Evolutionary conservation across 2,888 invertebrate species (phyloP), one percentile per base, ranked within the genome.

Genomic region (Reticulitermes lucifugus): DNA sequence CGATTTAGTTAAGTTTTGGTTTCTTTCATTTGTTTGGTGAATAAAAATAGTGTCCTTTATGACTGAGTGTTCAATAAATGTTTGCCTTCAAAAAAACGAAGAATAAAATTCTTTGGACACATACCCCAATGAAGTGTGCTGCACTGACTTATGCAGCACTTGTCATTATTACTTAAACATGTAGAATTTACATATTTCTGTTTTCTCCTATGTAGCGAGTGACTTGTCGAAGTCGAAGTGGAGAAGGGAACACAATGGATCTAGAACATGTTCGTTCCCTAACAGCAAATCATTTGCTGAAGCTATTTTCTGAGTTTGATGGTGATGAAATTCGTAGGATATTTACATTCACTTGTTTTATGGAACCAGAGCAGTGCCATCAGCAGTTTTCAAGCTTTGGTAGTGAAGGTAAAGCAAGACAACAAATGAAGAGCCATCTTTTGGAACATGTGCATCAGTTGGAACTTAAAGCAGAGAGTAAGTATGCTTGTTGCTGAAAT

Each of bases 311-410:
- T 60, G 90, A 92, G 85, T 90, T 91, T 87, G 91, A 90, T 84
- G 90, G 92, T 25, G 92, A 93, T 88, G 93, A 93, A 89, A 90
- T 93, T 82, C 91, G 91, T 80, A 89, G 91, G 85, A 92, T 92
- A 86, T 93, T 92, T 89, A 91, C 92, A 25, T 93, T 91, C 87
- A 90, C 90, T 2, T 93, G 93, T 88, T 90, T 90, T 55, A 89
- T 93, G 85, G 89, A 92, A 82, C 91, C 92, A 21, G 91, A 90
- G 43, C 88, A 89, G 82, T 93, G 93, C 86, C 89, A 89, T 35
- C 90, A 91, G 86, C 90, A 89, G 55, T 92, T 91, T 88, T 91
- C 91, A 25, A 93, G 93, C 89, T 93, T 93, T 89, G 93, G 93
- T 2, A 93, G 92, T 88, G 93, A 93, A 89, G 90, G 89, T 75